phyloP scores from a whole-genome alignment of 2,113 vertebrate species.

The Sinocyclocheilus rhinocerous region DNA sequence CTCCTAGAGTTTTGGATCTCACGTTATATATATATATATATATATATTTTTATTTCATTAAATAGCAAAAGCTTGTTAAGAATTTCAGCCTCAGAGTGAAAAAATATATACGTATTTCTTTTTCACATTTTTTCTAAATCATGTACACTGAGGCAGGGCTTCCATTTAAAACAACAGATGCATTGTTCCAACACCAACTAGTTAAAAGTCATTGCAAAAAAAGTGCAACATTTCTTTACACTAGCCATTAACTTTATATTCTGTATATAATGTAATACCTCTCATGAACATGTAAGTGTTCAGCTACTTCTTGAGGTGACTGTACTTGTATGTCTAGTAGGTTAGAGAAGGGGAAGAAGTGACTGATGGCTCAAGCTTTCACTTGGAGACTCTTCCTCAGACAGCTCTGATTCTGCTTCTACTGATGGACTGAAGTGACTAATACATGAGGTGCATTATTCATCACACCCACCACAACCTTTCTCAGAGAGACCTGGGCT shows the following conservation, averaged over 20 bases:
- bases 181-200: neutral
- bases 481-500: slow-evolving; percentile 12
- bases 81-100: no score
- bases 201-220: neutral
- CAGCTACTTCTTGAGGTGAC: neutral
- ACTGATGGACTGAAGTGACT: slow-evolving; percentile 34
- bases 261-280: neutral
- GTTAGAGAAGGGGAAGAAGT: slow-evolving; percentile 1
- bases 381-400: neutral
- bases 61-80: no score
- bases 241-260: neutral
- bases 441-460: slow-evolving; percentile 45
- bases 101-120: neutral
- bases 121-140: neutral
- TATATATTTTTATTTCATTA: no score
- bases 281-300: neutral
- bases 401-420: slow-evolving; percentile 26
- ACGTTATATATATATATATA: no score
- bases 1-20: no score
- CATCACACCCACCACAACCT: slow-evolving; percentile 35
- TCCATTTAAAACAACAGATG: neutral
- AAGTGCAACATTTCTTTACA: neutral
- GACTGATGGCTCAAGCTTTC: slow-evolving; percentile 41
- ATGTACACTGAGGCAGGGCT: neutral
- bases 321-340: neutral